Evolutionary conservation across 2,888 invertebrate species (phyloP).

Genomic region (Amorpha juglandis): DNA sequence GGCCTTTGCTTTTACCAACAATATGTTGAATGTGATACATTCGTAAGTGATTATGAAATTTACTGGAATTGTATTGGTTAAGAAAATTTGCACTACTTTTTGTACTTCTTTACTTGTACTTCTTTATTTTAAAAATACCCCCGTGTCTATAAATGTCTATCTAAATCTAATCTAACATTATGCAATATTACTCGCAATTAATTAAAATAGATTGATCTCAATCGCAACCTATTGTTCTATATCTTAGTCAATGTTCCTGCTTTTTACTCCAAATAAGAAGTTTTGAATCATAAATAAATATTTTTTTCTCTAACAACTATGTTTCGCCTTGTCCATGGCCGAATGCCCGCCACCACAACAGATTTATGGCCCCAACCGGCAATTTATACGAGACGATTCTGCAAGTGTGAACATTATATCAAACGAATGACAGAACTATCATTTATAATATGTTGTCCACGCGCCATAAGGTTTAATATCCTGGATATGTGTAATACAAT

Average conservation of each 20-base stretch:
- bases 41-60: neutral
- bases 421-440: slow-evolving; percentile 56
- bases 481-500: slow-evolving; percentile 24
- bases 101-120: too few relatives aligned
- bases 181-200: too few relatives aligned
- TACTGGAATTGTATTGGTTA: neutral
- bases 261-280: neutral
- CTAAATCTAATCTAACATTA: too few relatives aligned
- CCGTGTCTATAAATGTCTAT: too few relatives aligned
- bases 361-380: slow-evolving; percentile 50
- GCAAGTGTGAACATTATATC: slow-evolving; percentile 71
- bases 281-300: neutral
- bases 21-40: neutral
- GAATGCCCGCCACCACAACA: slow-evolving; percentile 46
- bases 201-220: too few relatives aligned
- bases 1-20: neutral
- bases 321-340: slow-evolving; percentile 14
- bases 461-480: slow-evolving; percentile 50
- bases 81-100: too few relatives aligned
- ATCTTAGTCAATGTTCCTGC: neutral
- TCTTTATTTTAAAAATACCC: too few relatives aligned
- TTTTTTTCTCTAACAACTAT: slow-evolving; percentile 23
- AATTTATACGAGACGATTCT: slow-evolving; percentile 43
- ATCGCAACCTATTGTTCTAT: too few relatives aligned
- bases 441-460: slow-evolving; percentile 59